Evolutionary conservation across 2,113 vertebrate genomes (phyloP), one percentile per base, ranked within the genome.

Genomic region (Gadus chalcogrammus): DNA sequence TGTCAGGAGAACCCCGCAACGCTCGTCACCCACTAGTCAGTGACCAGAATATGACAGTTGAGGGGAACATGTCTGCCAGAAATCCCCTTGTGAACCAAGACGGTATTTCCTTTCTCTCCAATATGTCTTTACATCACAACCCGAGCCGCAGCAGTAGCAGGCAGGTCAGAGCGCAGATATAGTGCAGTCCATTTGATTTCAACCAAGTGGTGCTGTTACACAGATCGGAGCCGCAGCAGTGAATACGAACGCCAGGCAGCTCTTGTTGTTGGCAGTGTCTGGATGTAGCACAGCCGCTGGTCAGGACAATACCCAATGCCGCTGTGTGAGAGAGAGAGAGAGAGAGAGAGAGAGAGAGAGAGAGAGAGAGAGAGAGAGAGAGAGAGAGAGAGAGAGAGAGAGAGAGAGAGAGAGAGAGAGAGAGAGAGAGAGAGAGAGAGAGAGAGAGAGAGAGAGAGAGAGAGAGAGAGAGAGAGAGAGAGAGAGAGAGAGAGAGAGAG

Each of bases 241-340:
- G 93, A 89, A 97, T 95, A 60, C 91, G 90, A 72, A 96, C 92
- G 16, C 95, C 95, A 0, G 95, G 94, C 73, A 96, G 91, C 84
- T 96, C 94, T 70, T 93, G 93, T 82, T 96, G 95, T 83, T 95
- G 94, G 87, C 94, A 95, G 88, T 97, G 95, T 58, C 94, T 93
- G 31, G 95, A 95, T 3, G 95, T 96, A 86, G 95, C 94, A 17
- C 95, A 96, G 72, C 94, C 94, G 2, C 94, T 95, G 83, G 94
- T 91, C 91, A 96, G 87, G 68, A 93, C 89, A 42, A 94, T 94
- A 65, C 94, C 94, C 90, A 94, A 88, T 31, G 94, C 94, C 69
- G 92, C 95, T 96, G 88, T 35, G 83, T 55, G 65, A 72, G 81
- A 70, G 84, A 73, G 67, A 68, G 13, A 17, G 62, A 64, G 65